Percentiles rank a stretch among this genome's conserved stretches.
These are phyloP conservation scores for Phrynocephalus forsythii DNA, from an alignment of 2,797 vertebrate species.

Conservation along the genomic window DNA sequence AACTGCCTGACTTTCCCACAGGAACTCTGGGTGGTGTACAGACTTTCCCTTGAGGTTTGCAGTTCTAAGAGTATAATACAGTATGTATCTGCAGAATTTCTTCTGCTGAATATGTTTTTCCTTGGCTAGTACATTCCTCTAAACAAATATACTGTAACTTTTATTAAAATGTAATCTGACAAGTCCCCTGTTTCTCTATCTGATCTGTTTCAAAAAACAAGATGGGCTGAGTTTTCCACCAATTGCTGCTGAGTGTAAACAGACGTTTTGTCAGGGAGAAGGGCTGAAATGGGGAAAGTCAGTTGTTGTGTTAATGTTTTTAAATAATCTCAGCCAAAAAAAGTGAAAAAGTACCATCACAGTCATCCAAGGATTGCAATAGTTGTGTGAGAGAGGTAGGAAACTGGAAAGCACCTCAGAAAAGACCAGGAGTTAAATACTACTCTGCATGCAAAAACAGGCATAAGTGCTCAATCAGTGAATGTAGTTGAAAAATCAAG, in stretches of 20 bases:
- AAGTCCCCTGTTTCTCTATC: neutral
- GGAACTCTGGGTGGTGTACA: too few relatives aligned
- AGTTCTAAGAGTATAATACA: too few relatives aligned
- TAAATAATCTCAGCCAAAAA: conserved; percentile 15
- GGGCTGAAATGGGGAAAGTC: conserved; percentile 8
- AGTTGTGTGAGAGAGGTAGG: conserved; percentile 15
- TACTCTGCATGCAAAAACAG: conserved; percentile 25
- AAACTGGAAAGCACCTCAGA: conserved; percentile 8
- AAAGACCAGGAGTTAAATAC: neutral
- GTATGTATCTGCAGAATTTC: neutral
- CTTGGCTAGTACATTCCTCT: neutral
- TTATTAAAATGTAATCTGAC: neutral
- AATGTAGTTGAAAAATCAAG: conserved; percentile 54
- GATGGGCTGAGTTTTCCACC: neutral
- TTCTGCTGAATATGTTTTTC: neutral
- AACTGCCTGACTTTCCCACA: too few relatives aligned
- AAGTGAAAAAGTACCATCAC: conserved; percentile 12
- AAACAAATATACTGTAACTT: conserved; percentile 7
- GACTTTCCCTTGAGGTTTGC: too few relatives aligned
- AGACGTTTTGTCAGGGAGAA: conserved; percentile 47
- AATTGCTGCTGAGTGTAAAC: conserved; percentile 13
- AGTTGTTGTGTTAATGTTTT: neutral
- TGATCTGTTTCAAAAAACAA: conserved; percentile 46
- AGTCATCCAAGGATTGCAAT: conserved; percentile 16
- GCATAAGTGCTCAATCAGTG: conserved; percentile 47